phyloP scores from a whole-genome alignment of 2,888 invertebrate species.

The Caenorhabditis sulstoni region DNA sequence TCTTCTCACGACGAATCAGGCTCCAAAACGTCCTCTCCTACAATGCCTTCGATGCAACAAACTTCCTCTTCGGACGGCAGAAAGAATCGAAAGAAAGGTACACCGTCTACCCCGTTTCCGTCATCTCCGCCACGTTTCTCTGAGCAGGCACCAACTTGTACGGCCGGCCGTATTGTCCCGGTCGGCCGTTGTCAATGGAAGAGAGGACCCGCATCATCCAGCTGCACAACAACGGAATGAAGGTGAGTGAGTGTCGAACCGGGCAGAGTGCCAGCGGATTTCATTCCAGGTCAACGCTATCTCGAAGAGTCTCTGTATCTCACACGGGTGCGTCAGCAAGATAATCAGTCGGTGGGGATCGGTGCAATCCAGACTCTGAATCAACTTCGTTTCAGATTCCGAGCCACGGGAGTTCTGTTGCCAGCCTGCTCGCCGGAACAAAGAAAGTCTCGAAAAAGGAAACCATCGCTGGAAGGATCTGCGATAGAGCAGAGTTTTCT shows the following conservation, averaged over 20 bases:
- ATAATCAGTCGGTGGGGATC: constrained; percentile 73
- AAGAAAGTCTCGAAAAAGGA: constrained; percentile 63
- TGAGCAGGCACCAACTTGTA: constrained; percentile 79
- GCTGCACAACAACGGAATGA: constrained; percentile 77
- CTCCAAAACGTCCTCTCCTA: constrained; percentile 40
- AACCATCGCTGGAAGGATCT: constrained; percentile 32
- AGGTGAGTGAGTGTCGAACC: constrained; percentile 49
- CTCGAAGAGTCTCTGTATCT: constrained; percentile 78
- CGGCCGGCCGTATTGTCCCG: constrained; percentile 79
- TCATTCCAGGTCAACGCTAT: constrained; percentile 77
- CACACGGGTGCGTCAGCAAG: constrained; percentile 79
- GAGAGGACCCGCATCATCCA: constrained; percentile 76
- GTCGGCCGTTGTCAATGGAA: constrained; percentile 79
- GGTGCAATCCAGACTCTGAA: too few relatives aligned
- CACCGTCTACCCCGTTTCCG: background rate
- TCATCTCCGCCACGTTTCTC: constrained; percentile 2
- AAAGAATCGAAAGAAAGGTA: constrained; percentile 57
- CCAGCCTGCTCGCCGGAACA: constrained; percentile 79
- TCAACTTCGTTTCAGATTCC: constrained; percentile 72
- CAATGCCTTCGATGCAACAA: constrained; percentile 12
- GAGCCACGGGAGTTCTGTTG: constrained; percentile 76
- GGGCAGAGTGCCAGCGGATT: constrained; percentile 19
- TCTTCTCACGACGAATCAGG: constrained; percentile 37
- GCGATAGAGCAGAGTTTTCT: constrained; percentile 47
- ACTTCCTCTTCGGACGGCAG: constrained; percentile 38